Percentiles rank a stretch among this genome's conserved stretches.
phyloP scores from a whole-genome alignment of 2,113 vertebrate species.

The Castor canadensis region DNA sequence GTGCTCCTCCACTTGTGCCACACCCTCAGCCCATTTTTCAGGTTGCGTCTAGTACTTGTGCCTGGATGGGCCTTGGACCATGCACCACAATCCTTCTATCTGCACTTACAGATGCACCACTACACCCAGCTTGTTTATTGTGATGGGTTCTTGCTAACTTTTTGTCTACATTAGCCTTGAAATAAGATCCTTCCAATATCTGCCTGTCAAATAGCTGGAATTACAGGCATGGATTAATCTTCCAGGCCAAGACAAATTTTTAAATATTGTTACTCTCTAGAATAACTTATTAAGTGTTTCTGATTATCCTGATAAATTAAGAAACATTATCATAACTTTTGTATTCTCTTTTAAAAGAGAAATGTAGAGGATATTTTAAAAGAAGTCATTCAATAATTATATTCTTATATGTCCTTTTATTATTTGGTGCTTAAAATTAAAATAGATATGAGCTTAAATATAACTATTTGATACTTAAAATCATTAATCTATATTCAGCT shows the following conservation, averaged over 20 bases:
- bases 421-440: not conserved
- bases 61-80: too few relatives aligned
- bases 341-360: not conserved
- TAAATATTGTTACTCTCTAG: not conserved
- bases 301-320: not conserved
- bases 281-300: not conserved
- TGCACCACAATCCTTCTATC: too few relatives aligned
- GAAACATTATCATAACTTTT: not conserved
- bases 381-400: not conserved
- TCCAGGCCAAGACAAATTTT: not conserved
- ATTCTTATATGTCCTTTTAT: not conserved
- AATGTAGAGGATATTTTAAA: not conserved
- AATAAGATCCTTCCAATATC: too few relatives aligned
- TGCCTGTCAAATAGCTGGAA: too few relatives aligned
- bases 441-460: not conserved
- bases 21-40: too few relatives aligned
- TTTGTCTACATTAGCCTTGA: too few relatives aligned
- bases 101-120: too few relatives aligned
- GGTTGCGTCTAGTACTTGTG: too few relatives aligned
- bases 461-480: not conserved
- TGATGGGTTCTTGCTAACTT: too few relatives aligned
- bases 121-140: too few relatives aligned
- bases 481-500: not conserved
- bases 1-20: too few relatives aligned
- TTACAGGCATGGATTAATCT: too few relatives aligned